phyloP scores from a whole-genome alignment of 2,888 invertebrate genomes.

The Drosophila percnosoma region DNA sequence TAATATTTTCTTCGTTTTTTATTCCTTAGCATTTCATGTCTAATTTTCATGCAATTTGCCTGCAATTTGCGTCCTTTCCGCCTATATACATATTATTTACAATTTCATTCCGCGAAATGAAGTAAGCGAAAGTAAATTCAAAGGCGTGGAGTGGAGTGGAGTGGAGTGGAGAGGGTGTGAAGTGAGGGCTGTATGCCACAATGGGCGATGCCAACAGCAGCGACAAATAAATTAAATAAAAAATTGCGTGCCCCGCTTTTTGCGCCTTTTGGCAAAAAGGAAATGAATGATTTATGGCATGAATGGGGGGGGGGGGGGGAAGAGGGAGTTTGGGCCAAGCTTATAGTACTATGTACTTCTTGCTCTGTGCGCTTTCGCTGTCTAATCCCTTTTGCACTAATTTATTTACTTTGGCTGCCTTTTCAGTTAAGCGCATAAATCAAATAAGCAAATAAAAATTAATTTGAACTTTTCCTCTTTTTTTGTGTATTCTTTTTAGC shows the following conservation, averaged over 20 bases:
- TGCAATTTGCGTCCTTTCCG: constrained; percentile 65
- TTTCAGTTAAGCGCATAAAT: constrained; percentile 60
- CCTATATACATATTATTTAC: constrained; percentile 56
- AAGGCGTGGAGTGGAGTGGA: constrained; percentile 5
- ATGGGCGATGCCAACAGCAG: constrained; percentile 36
- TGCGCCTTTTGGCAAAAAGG: constrained; percentile 45
- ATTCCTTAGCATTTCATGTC: constrained; percentile 12
- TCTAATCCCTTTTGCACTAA: constrained; percentile 71
- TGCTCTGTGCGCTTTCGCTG: constrained; percentile 22
- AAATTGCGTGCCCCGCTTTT: constrained; percentile 45
- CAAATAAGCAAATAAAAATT: constrained; percentile 69
- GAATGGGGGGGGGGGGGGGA: neutral
- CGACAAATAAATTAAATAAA: constrained; percentile 63
- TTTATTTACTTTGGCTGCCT: constrained; percentile 66
- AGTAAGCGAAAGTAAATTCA: constrained; percentile 39
- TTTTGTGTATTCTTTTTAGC: constrained; percentile 3
- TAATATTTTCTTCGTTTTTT: constrained; percentile 3
- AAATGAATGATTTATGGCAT: constrained; percentile 69
- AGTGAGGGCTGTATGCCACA: neutral
- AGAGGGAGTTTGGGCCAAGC: neutral
- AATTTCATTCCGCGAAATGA: constrained; percentile 58
- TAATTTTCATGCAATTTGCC: constrained; percentile 65
- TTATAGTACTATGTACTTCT: constrained; percentile 15
- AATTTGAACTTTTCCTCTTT: constrained; percentile 55
- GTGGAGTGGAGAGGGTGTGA: neutral